A percentile compares a stretch with the other conserved stretches of the same genome.
Evolutionary conservation across 2,797 vertebrate genomes (phyloP).

Genomic region (Atherinosoma microstoma): DNA sequence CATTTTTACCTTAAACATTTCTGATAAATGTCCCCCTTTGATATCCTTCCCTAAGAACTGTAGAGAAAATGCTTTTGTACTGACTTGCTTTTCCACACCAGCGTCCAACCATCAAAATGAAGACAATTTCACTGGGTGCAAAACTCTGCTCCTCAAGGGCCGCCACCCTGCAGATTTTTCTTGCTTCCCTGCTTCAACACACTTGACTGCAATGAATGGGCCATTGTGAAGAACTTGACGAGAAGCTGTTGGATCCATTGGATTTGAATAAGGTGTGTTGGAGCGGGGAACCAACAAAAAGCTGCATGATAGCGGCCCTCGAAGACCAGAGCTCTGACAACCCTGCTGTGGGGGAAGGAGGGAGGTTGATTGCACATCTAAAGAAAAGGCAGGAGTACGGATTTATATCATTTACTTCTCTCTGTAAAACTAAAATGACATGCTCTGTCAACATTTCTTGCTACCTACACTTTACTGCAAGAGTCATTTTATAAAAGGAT

Average conservation of each 20-base stretch:
- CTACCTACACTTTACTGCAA: constrained; percentile 8
- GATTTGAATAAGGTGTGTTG: no score
- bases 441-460: not conserved
- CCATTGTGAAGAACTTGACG: no score
- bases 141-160: no score
- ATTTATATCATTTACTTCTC: not conserved
- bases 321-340: no score
- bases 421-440: constrained; percentile 4
- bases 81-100: constrained; percentile 4
- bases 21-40: constrained; percentile 12
- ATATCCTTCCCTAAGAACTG: constrained; percentile 5
- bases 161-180: no score
- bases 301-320: no score
- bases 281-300: no score
- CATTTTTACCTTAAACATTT: not conserved
- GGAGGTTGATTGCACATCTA: not conserved
- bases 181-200: no score
- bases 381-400: not conserved
- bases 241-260: no score
- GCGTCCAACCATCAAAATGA: not conserved
- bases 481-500: not conserved
- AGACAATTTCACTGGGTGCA: no score
- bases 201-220: no score
- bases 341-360: not conserved
- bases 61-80: not conserved